Evolutionary conservation across 2,888 invertebrate species (phyloP).

Genomic region (Steinernema carpocapsae): DNA sequence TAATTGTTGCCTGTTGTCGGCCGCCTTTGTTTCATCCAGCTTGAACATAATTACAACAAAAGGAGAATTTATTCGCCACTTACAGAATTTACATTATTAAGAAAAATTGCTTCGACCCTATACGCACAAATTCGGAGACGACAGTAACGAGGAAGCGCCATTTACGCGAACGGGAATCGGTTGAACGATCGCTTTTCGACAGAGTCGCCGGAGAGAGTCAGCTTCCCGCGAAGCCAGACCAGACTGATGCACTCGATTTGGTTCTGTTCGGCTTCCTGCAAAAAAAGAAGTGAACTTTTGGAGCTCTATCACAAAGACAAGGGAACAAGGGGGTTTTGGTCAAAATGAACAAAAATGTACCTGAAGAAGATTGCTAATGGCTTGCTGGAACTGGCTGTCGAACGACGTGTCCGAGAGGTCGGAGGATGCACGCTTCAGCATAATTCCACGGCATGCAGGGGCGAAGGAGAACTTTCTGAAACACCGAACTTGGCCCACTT

Average conservation of each 20-base stretch:
- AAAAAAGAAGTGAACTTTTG: neutral
- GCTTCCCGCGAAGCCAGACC: conserved; percentile 17
- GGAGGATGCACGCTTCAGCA: conserved; percentile 49
- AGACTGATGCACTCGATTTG: conserved; percentile 7
- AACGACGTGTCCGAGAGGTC: neutral
- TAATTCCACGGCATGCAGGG: conserved; percentile 60
- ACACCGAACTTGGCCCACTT: neutral
- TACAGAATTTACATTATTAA: conserved; percentile 24
- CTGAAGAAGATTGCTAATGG: neutral
- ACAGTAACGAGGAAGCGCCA: neutral
- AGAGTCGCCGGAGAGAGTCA: neutral
- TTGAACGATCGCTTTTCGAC: conserved; percentile 4
- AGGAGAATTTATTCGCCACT: conserved; percentile 18
- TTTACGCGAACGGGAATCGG: conserved; percentile 27
- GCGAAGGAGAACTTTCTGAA: conserved; percentile 62
- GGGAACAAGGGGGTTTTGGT: neutral
- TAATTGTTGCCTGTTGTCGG: neutral
- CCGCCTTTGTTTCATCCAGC: neutral
- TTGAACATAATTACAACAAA: neutral
- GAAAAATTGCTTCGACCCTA: conserved; percentile 16
- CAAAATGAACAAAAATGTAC: neutral
- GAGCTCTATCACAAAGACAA: neutral
- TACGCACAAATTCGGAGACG: neutral
- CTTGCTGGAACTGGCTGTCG: neutral
- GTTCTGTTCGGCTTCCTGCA: conserved; percentile 26